Base-by-base conservation (phyloP, 2,113 vertebrate genomes). In the Rhinichthys klamathensis region DNA sequence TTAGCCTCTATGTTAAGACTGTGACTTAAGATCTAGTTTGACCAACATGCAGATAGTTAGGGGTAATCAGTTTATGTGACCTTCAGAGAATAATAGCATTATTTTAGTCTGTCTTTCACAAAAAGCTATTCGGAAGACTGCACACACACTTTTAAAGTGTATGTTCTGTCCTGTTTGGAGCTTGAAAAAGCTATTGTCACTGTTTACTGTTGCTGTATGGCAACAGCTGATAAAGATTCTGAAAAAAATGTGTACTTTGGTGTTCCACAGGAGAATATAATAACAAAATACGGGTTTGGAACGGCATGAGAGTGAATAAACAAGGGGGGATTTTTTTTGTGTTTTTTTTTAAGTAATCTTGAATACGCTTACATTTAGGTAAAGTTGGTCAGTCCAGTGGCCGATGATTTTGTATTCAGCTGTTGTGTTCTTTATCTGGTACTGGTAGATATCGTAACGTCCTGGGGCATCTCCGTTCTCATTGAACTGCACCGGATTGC, bases 401-500 rank as follows among this genome's bases (percentile, higher is more conserved):
- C 98, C 98, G 0, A 99, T 98, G 89, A 97, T 96, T 92, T 96
- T 98, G 93, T 99, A 99, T 89, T 97, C 97, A 0, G 97, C 94
- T 0, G 96, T 97, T 86, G 90, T 92, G 75, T 99, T 99, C 90
- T 93, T 95, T 87, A 98, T 93, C 93, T 99, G 98, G 92, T 99
- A 99, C 88, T 99, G 98, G 92, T 98, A 99, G 93, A 99, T 98
- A 91, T 99, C 98, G 0, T 95, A 95, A 84, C 95, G 94, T 46
- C 95, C 95, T 0, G 95, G 95, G 21, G 95, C 93, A 12, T 95
- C 98, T 73, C 98, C 98, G 0, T 99, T 98, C 92, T 98, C 97
- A 0, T 99, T 99, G 92, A 99, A 99, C 0, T 97, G 97, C 89
- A 99, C 98, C 0, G 98, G 98, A 88, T 96, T 98, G 56, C 97